Conservation (phyloP, 2,888 invertebrate genomes). For the Phasia obesa region DNA sequence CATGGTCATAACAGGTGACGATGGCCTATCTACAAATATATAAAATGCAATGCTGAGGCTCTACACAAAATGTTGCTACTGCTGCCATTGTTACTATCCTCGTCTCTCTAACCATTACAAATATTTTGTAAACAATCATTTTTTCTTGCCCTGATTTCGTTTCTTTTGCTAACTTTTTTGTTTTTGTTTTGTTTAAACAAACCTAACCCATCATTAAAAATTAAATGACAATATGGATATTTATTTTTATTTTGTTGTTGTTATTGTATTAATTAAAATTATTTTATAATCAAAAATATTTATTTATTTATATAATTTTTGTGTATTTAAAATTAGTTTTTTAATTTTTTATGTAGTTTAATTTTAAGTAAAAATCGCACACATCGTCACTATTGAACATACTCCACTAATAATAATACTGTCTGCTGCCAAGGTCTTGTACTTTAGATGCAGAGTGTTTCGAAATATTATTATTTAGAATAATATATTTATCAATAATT, state of each 20-base stretch:
- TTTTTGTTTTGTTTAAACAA: constrained; percentile 31
- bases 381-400: constrained; percentile 35
- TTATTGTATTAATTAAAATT: constrained; percentile 64
- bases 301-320: constrained; percentile 49
- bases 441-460: background rate
- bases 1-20: constrained; percentile 81
- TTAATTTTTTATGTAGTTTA: constrained; percentile 32
- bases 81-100: constrained; percentile 62
- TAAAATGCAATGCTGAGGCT: constrained; percentile 65
- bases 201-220: constrained; percentile 36
- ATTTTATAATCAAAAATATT: constrained; percentile 47
- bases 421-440: background rate
- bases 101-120: constrained; percentile 62
- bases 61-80: constrained; percentile 60
- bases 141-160: constrained; percentile 12
- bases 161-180: constrained; percentile 13
- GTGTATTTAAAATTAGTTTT: constrained; percentile 1
- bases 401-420: constrained; percentile 27
- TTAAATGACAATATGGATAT: constrained; percentile 59
- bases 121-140: constrained; percentile 50
- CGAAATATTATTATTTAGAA: constrained; percentile 41
- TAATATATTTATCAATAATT: constrained; percentile 57
- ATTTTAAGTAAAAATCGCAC: constrained; percentile 65
- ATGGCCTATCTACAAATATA: constrained; percentile 73
- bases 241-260: constrained; percentile 48